Evolutionary conservation across 2,797 vertebrate species (phyloP).

Genomic region (Muscicapa striata): DNA sequence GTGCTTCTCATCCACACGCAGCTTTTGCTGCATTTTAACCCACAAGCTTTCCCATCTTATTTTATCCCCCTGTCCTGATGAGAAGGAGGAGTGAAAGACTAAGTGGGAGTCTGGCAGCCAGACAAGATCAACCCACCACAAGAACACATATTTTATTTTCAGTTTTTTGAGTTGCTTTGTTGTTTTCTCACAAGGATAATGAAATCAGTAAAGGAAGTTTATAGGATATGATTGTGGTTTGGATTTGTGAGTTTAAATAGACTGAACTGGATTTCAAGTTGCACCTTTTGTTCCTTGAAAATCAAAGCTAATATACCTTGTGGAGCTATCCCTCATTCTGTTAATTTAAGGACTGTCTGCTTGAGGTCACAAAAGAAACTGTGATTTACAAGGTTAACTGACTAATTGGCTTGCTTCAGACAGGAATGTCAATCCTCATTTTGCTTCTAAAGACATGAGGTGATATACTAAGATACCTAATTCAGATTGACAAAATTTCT

Average conservation of each 20-base stretch:
- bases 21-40: background rate
- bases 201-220: background rate
- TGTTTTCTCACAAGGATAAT: background rate
- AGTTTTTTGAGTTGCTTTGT: background rate
- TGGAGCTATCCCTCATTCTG: background rate
- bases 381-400: slow-evolving; percentile 41
- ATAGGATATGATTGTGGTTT: background rate
- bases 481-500: slow-evolving; percentile 10
- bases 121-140: background rate
- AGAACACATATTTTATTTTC: background rate
- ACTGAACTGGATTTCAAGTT: background rate
- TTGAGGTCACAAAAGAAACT: slow-evolving; percentile 28
- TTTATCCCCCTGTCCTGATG: background rate
- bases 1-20: background rate
- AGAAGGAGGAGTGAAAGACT: background rate
- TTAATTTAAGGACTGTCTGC: slow-evolving; percentile 35
- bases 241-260: background rate
- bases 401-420: slow-evolving; percentile 14
- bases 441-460: slow-evolving; percentile 27
- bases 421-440: slow-evolving; percentile 13
- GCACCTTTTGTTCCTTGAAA: background rate
- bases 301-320: background rate
- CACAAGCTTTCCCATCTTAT: background rate
- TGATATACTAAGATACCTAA: slow-evolving; percentile 9
- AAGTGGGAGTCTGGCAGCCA: background rate